Evolutionary conservation across 2,113 vertebrate species (phyloP), one percentile per base, ranked within the genome.

Genomic region (Mixornis gularis): DNA sequence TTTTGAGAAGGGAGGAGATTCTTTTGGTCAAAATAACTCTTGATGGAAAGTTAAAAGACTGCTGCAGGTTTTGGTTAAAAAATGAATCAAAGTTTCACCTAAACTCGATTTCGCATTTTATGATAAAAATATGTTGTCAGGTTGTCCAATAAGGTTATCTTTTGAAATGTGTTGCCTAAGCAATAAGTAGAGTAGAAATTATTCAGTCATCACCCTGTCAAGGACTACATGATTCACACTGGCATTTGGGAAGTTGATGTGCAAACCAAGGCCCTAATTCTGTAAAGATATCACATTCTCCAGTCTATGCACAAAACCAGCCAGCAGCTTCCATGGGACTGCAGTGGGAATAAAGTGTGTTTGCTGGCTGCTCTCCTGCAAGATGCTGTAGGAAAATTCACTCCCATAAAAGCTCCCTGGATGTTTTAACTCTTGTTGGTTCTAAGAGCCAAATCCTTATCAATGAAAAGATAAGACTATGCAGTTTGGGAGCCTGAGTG

Each of bases 131-230:
- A 44, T 44, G 65, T 91, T 92, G 65, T 92, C 87, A 76, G 70
- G 70, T 65, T 96, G 93, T 94, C 87, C 87, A 91, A 60, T 92
- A 79, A 91, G 78, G 58, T 90, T 90, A 81, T 87, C 43, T 48
- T 77, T 83, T 69, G 59, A 91, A 91, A 87, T 49, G 41, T 82
- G 70, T 87, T 93, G 81, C 78, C 44, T 52, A 29, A 89, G 73
- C 86, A 94, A 71, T 81, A 62, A 91, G 65, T 49, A 64, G 80
- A 85, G 87, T 76, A 93, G 74, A 74, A 92, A 92, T 85, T 89
- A 87, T 90, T 87, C 90, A 95, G 66, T 92, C 91, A 94, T 94
- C 91, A 79, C 91, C 63, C 81, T 85, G 87, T 87, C 85, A 85
- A 68, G 59, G 66, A 20, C 58, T 76, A 34, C 22, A 4, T 79